phyloP scores from a whole-genome alignment of 2,888 invertebrate genomes.

The Iphiclides podalirius region DNA sequence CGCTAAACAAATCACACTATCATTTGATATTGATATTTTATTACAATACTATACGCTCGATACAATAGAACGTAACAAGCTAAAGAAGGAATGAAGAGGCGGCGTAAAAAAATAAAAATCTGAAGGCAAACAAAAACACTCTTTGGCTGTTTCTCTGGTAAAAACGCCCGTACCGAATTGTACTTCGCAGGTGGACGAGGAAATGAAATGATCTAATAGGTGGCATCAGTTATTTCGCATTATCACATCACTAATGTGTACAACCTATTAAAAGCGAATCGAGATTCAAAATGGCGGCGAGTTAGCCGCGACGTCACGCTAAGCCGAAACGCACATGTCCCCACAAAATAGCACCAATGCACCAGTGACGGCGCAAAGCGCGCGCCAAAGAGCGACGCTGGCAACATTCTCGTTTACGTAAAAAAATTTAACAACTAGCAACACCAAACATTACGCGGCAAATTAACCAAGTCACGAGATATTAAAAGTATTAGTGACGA shows the following conservation, averaged over 20 bases:
- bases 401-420: slow-evolving; percentile 41
- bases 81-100: slow-evolving; percentile 46
- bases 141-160: slow-evolving; percentile 57
- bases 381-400: slow-evolving; percentile 38
- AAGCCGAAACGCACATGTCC: slow-evolving; percentile 43
- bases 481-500: slow-evolving; percentile 27
- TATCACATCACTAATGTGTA: slow-evolving; percentile 46
- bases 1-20: slow-evolving; percentile 24
- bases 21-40: slow-evolving; percentile 19
- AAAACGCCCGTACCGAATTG: slow-evolving; percentile 53
- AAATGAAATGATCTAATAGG: slow-evolving; percentile 4
- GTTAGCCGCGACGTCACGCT: background rate
- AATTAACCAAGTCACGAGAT: slow-evolving; percentile 38
- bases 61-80: slow-evolving; percentile 39
- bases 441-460: slow-evolving; percentile 42
- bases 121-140: slow-evolving; percentile 41
- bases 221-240: slow-evolving; percentile 30
- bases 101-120: slow-evolving; percentile 42
- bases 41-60: slow-evolving; percentile 37
- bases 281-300: background rate
- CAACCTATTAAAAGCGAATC: too few relatives aligned
- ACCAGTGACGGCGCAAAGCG: slow-evolving; percentile 63
- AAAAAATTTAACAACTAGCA: slow-evolving; percentile 55
- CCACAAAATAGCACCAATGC: slow-evolving; percentile 75
- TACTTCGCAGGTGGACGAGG: slow-evolving; percentile 60